phyloP scores from a whole-genome alignment of 1,140 invertebrate genomes.

The Drosophila bipectinata region DNA sequence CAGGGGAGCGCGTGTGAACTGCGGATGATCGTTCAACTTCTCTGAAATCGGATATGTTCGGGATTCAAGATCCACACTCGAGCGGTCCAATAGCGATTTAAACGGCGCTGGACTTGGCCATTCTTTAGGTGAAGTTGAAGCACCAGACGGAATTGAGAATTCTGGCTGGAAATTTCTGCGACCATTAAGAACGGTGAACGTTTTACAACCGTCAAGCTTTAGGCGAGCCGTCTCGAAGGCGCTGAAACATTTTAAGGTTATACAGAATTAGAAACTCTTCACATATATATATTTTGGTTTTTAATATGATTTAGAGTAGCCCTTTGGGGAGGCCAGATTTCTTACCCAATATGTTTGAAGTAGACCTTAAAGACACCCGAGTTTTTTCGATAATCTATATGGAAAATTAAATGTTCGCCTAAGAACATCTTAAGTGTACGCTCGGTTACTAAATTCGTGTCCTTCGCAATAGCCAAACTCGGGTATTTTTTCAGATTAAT shows the following conservation, averaged over 20 bases:
- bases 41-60: conserved; percentile 36
- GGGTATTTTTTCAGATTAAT: conserved; percentile 27
- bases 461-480: conserved; percentile 40
- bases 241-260: conserved; percentile 14
- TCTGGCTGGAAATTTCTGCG: too few relatives aligned
- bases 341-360: conserved; percentile 56
- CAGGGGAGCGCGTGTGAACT: conserved; percentile 30
- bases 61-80: conserved; percentile 7
- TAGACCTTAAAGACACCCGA: conserved; percentile 39
- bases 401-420: conserved; percentile 21
- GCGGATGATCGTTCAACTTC: conserved; percentile 29
- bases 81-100: background rate
- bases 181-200: too few relatives aligned
- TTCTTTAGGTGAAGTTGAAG: conserved; percentile 17
- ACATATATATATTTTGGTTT: too few relatives aligned
- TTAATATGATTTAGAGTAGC: background rate
- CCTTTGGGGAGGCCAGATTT: background rate
- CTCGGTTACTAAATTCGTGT: conserved; percentile 2
- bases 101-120: background rate
- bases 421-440: conserved; percentile 39
- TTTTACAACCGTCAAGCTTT: too few relatives aligned
- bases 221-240: conserved; percentile 18
- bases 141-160: background rate
- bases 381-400: conserved; percentile 21
- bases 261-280: background rate